phyloP scores from a whole-genome alignment of 2,113 vertebrate species.

The Psammodynastes pulverulentus region DNA sequence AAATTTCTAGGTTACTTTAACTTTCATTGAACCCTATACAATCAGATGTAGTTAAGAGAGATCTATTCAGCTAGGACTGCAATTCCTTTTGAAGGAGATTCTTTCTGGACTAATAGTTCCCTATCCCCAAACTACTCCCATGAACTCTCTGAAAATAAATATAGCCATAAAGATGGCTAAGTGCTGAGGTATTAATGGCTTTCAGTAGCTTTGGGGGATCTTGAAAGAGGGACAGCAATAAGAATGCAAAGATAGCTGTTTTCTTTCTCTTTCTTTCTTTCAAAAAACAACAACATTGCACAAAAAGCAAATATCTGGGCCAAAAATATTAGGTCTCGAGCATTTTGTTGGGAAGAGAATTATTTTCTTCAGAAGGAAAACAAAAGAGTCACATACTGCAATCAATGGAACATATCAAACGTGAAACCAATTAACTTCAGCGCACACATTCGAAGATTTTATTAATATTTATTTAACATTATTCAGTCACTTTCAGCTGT shows the following conservation, averaged over 20 bases:
- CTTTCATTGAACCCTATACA: neutral
- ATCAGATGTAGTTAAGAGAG: neutral
- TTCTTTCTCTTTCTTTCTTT: conserved; percentile 9
- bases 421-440: conserved; percentile 25
- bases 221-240: conserved; percentile 22
- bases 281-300: neutral
- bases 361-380: conserved; percentile 18
- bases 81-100: neutral
- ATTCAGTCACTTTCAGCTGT: conserved; percentile 13
- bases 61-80: neutral
- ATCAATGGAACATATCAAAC: conserved; percentile 35
- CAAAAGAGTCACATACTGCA: conserved; percentile 19
- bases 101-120: neutral
- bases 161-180: neutral
- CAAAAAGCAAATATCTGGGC: conserved; percentile 1
- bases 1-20: neutral
- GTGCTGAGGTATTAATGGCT: neutral
- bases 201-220: neutral
- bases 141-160: neutral
- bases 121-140: neutral
- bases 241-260: conserved; percentile 18
- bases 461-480: conserved; percentile 3
- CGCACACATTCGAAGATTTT: conserved; percentile 9
- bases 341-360: neutral
- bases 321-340: neutral